A percentile compares a stretch with the other conserved stretches of the same genome.
Evolutionary conservation across 2,888 invertebrate genomes (phyloP).

Genomic region (Xanthorhoe spadicearia): DNA sequence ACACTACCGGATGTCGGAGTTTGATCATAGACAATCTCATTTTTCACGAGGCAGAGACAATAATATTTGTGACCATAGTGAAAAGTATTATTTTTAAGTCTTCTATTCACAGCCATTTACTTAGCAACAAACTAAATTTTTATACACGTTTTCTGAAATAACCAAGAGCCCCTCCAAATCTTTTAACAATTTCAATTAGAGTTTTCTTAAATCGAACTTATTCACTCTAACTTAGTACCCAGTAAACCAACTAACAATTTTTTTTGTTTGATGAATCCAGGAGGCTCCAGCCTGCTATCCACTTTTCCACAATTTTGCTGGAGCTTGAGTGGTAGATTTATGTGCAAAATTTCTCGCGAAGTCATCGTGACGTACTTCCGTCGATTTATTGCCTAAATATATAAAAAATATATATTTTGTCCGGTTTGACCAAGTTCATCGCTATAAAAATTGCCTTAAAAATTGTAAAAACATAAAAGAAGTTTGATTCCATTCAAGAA

Average conservation of each 20-base stretch:
- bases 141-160: no score
- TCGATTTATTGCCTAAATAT: conserved; percentile 66
- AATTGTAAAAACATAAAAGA: conserved; percentile 61
- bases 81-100: background rate
- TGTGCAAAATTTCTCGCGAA: conserved; percentile 34
- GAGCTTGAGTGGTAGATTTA: background rate
- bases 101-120: conserved; percentile 7
- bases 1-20: conserved; percentile 68
- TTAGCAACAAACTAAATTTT: background rate
- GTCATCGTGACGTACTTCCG: conserved; percentile 69
- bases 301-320: no score
- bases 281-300: no score
- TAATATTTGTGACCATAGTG: conserved; percentile 8
- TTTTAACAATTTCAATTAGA: no score
- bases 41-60: conserved; percentile 32
- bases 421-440: conserved; percentile 48
- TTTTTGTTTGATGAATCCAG: no score
- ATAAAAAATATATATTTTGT: conserved; percentile 57
- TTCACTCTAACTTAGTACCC: no score
- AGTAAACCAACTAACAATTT: no score
- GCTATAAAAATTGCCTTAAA: conserved; percentile 48
- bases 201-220: no score
- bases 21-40: conserved; percentile 25
- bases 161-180: no score
- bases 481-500: conserved; percentile 46